Evolutionary conservation across 2,113 vertebrate species (phyloP).

Genomic region (Esox niger): DNA sequence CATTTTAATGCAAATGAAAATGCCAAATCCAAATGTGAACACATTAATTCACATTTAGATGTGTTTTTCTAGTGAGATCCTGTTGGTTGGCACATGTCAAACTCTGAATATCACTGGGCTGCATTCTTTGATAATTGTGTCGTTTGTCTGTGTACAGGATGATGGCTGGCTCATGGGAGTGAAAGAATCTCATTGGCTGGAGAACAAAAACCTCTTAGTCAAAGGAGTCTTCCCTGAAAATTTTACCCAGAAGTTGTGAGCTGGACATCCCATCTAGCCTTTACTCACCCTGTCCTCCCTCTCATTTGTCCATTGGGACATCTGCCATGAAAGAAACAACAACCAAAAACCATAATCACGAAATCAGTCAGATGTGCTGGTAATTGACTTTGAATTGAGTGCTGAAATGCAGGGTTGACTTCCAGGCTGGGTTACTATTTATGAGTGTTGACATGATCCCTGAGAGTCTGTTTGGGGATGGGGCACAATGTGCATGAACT

Average conservation of each 20-base stretch:
- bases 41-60: too few relatives aligned
- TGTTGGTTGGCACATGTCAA: too few relatives aligned
- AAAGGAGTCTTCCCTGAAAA: constrained; percentile 96
- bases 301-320: neutral
- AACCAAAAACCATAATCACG: neutral
- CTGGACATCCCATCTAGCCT: constrained; percentile 13
- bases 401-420: neutral
- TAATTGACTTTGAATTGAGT: constrained; percentile 9
- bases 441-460: neutral
- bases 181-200: constrained; percentile 88
- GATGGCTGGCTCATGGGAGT: constrained; percentile 95
- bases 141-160: constrained; percentile 71
- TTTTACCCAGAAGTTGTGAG: constrained; percentile 91
- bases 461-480: neutral
- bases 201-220: constrained; percentile 82
- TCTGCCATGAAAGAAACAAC: neutral
- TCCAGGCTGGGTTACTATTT: constrained; percentile 1
- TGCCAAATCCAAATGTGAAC: too few relatives aligned
- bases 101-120: too few relatives aligned
- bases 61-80: too few relatives aligned
- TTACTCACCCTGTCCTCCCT: neutral
- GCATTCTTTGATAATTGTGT: neutral
- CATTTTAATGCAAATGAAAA: too few relatives aligned
- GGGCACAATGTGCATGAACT: neutral
- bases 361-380: constrained; percentile 10